Percentiles rank a stretch among this genome's conserved stretches.
These are phyloP conservation scores for Eilema depressum DNA, from an alignment of 2,888 invertebrate genomes.

Conservation along the genomic window DNA sequence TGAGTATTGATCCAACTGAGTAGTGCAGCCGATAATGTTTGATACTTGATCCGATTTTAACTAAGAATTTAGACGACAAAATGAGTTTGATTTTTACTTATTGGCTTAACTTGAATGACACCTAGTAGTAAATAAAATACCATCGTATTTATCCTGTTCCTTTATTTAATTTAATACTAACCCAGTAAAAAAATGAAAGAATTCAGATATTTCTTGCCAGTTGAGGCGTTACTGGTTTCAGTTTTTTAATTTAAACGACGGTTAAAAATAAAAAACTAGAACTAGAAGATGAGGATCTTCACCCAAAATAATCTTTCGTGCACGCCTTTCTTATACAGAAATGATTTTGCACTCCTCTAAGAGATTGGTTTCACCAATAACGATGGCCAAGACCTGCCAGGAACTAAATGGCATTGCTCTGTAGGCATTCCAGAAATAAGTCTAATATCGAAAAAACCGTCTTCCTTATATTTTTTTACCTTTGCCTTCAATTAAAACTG, in stretches of 20 bases:
- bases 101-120: not conserved
- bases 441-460: not conserved
- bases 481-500: not conserved
- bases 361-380: not conserved
- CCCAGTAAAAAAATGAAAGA: not conserved
- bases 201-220: not conserved
- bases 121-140: not conserved
- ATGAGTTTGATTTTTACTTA: not conserved
- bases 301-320: not conserved
- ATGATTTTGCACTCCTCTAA: not conserved
- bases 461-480: not conserved
- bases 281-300: too few relatives aligned
- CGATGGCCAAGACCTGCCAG: not conserved
- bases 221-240: not conserved
- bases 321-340: too few relatives aligned
- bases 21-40: constrained; percentile 44
- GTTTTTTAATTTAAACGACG: too few relatives aligned
- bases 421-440: not conserved
- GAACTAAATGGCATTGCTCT: not conserved
- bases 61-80: not conserved
- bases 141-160: not conserved
- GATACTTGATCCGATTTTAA: constrained; percentile 49
- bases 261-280: too few relatives aligned
- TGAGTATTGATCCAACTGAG: constrained; percentile 74
- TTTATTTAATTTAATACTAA: too few relatives aligned